phyloP scores from a whole-genome alignment of 2,797 vertebrate species.

The Sebastes steindachneri region DNA sequence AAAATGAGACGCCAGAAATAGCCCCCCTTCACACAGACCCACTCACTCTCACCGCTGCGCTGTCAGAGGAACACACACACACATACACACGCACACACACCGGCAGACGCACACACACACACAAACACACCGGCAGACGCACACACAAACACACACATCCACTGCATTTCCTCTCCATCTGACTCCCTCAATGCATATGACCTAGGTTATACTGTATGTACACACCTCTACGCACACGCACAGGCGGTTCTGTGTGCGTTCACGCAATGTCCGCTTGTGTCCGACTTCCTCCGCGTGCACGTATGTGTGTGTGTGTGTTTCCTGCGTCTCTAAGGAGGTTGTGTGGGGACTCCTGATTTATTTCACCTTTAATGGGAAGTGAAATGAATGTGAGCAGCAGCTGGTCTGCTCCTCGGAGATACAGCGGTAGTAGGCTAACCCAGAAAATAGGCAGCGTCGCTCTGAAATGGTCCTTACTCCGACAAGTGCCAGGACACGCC shows the following conservation, averaged over 20 bases:
- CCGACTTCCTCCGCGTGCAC: constrained; percentile 39
- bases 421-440: constrained; percentile 75
- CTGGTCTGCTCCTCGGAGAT: constrained; percentile 81
- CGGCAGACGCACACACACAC: constrained; percentile 10
- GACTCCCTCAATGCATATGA: constrained; percentile 63
- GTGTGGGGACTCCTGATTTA: constrained; percentile 81
- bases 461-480: constrained; percentile 54
- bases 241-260: constrained; percentile 1
- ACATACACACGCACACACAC: neutral
- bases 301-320: constrained; percentile 51
- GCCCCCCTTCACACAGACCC: constrained; percentile 78
- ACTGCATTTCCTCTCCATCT: constrained; percentile 59
- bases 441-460: constrained; percentile 72
- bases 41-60: constrained; percentile 74
- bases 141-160: constrained; percentile 37
- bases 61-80: constrained; percentile 63
- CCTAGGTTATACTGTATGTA: constrained; percentile 45
- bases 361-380: constrained; percentile 85
- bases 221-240: constrained; percentile 41
- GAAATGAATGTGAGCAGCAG: constrained; percentile 84
- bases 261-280: constrained; percentile 35
- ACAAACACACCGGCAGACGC: neutral
- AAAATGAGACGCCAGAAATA: constrained; percentile 80
- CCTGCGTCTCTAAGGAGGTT: constrained; percentile 66
- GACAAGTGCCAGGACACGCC: constrained; percentile 51